A percentile compares a stretch with the other conserved stretches of the same genome.
Conservation (phyloP, 2,113 vertebrate species). For the Engraulis encrasicolus region DNA sequence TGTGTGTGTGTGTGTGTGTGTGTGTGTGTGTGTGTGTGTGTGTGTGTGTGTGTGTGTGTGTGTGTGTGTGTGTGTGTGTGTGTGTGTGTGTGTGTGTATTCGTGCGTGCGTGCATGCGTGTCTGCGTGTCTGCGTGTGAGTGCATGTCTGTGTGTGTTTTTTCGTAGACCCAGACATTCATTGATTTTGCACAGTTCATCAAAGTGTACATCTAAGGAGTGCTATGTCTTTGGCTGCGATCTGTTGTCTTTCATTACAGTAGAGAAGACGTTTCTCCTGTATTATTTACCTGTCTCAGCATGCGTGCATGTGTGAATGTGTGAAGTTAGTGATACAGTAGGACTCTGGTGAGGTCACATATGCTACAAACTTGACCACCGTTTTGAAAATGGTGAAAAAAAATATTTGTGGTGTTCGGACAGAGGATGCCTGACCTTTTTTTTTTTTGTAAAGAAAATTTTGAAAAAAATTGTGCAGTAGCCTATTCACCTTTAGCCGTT, state of each 20-base stretch:
- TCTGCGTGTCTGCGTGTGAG: background rate
- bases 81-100: background rate
- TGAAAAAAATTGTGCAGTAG: too few species aligned
- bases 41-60: background rate
- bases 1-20: constrained; percentile 26
- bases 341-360: background rate
- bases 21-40: background rate
- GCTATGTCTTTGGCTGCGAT: background rate
- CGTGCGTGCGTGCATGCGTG: too few species aligned
- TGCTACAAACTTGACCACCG: too few species aligned
- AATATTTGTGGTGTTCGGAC: too few species aligned
- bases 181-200: background rate
- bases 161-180: background rate
- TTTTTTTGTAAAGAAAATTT: too few species aligned
- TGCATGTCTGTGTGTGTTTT: constrained; percentile 23
- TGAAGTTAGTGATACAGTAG: too few species aligned
- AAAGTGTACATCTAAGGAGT: background rate
- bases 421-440: too few species aligned
- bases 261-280: background rate
- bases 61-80: constrained; percentile 26
- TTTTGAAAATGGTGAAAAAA: too few species aligned
- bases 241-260: background rate
- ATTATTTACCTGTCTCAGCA: background rate
- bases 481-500: too few species aligned
- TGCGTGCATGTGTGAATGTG: too few species aligned